Percentiles rank a stretch among this genome's conserved stretches.
These are phyloP conservation scores for Meandrina meandrites DNA, from an alignment of 92 coral and sea anemone genomes.

Conservation along the genomic window DNA sequence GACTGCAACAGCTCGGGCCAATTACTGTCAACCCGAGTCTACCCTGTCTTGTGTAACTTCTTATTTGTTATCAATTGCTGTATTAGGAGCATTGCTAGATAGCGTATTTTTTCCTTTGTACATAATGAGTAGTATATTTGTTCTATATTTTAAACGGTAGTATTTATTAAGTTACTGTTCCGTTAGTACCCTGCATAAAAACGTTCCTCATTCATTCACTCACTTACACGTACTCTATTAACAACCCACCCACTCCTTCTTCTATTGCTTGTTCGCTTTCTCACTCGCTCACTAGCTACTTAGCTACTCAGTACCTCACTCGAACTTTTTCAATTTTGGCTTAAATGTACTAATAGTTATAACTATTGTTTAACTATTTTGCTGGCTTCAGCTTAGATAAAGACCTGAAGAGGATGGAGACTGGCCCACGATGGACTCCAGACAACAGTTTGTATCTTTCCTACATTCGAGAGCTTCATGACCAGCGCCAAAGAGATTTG, in stretches of 20 bases:
- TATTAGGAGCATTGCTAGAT: no score
- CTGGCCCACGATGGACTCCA: constrained; percentile 56
- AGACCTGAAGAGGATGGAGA: constrained; percentile 49
- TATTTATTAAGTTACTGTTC: no score
- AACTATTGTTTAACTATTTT: background rate
- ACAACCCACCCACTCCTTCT: background rate
- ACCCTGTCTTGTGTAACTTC: no score
- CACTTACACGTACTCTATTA: no score
- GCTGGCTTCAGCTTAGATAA: constrained; percentile 37
- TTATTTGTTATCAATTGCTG: no score
- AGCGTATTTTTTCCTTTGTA: no score
- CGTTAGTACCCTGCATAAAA: no score
- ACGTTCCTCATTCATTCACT: no score
- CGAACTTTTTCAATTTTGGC: background rate
- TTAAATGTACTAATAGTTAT: background rate
- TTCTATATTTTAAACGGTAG: no score
- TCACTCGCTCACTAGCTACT: background rate
- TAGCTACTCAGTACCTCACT: background rate
- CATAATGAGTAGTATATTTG: no score
- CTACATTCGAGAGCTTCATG: constrained; percentile 48
- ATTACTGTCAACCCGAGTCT: no score
- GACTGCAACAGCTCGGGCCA: no score
- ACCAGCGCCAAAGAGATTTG: constrained; percentile 29
- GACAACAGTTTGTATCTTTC: constrained; percentile 39
- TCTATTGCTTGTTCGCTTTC: background rate